Evolutionary conservation across 2,113 vertebrate genomes (phyloP).

Genomic region (Echinops telfairi): DNA sequence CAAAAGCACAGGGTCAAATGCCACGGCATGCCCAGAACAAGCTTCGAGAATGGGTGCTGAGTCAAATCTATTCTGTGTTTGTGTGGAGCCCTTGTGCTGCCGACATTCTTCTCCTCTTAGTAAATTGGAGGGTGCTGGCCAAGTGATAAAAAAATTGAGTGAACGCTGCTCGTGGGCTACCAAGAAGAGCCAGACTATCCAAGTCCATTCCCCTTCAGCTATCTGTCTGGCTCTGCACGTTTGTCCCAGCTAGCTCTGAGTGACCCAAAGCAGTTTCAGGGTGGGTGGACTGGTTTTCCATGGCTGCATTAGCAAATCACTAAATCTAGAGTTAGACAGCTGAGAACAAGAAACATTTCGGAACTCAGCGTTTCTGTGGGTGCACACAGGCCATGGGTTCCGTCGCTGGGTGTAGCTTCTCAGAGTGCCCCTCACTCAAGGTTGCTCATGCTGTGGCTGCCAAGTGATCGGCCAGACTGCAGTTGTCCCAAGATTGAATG

Average conservation of each 20-base stretch:
- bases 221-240: neutral
- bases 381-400: neutral
- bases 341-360: neutral
- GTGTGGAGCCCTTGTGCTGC: neutral
- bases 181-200: neutral
- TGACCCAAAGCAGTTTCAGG: neutral
- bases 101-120: conserved; percentile 30
- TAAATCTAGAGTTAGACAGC: neutral
- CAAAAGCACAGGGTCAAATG: neutral
- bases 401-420: neutral
- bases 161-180: neutral
- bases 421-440: neutral
- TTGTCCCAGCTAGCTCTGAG: neutral
- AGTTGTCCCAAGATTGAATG: neutral
- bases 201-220: neutral
- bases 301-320: neutral
- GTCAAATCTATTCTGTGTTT: neutral
- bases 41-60: neutral
- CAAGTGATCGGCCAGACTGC: conserved; percentile 2
- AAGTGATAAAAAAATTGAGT: conserved; percentile 32
- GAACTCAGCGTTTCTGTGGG: neutral
- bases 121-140: conserved; percentile 50
- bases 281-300: neutral
- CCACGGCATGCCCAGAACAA: neutral
- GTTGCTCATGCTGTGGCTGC: neutral